Evolutionary conservation across 2,888 invertebrate genomes (phyloP).

Genomic region (Aquatica leii): DNA sequence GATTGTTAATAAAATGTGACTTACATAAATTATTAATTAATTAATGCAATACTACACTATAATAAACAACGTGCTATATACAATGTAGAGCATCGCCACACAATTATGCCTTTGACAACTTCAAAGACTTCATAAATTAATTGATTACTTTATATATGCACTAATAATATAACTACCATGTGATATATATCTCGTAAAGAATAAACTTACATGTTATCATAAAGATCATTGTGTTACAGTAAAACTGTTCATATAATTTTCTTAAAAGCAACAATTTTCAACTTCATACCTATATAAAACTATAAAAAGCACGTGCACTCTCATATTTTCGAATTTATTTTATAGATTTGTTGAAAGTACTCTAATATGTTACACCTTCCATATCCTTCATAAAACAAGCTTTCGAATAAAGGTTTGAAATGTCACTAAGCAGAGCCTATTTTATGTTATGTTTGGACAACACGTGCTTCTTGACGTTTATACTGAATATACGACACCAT

Average conservation of each 20-base stretch:
- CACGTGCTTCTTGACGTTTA: slow-evolving; percentile 59
- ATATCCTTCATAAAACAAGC: slow-evolving; percentile 46
- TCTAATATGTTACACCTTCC: slow-evolving; percentile 33
- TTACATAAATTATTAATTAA: too few species aligned
- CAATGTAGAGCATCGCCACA: too few species aligned
- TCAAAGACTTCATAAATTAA: too few species aligned
- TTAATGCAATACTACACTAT: too few species aligned
- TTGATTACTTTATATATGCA: too few species aligned
- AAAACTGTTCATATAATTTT: neutral
- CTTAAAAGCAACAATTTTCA: slow-evolving; percentile 14
- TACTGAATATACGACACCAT: slow-evolving; percentile 56
- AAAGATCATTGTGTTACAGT: too few species aligned
- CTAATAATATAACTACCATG: too few species aligned
- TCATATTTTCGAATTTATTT: slow-evolving; percentile 34
- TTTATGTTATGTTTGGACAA: slow-evolving; percentile 59
- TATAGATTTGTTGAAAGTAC: slow-evolving; percentile 36
- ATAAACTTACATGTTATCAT: too few species aligned
- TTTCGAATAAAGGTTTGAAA: slow-evolving; percentile 54
- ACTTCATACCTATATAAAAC: slow-evolving; percentile 20
- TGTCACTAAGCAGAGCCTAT: slow-evolving; percentile 55
- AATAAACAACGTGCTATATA: too few species aligned
- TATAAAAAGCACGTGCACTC: slow-evolving; percentile 33
- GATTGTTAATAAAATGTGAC: too few species aligned
- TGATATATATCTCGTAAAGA: too few species aligned
- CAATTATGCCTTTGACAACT: too few species aligned